Percentiles rank a stretch among this genome's conserved stretches.
Conservation (phyloP, 2,113 vertebrate genomes). For the Thomomys bottae region DNA sequence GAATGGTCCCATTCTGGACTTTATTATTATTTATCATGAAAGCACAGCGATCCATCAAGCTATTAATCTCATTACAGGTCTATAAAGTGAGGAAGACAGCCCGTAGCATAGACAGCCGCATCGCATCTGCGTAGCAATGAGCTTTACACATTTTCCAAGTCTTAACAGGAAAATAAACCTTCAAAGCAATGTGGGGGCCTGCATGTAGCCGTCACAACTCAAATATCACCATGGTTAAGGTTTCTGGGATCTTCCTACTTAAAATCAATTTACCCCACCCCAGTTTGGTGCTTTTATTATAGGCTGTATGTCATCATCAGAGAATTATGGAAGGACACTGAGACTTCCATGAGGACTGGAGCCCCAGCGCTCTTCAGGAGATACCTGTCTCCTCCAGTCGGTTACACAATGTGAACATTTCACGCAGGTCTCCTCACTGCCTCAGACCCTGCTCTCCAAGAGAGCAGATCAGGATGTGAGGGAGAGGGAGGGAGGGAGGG, state of each 20-base stretch:
- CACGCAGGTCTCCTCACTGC: not conserved
- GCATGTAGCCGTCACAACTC: not conserved
- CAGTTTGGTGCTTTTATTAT: not conserved
- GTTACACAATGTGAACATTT: not conserved
- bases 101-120: not conserved
- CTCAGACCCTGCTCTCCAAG: not conserved
- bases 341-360: not conserved
- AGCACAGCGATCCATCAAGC: slow-evolving; percentile 56
- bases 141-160: slow-evolving; percentile 12
- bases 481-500: no score
- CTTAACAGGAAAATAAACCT: not conserved
- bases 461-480: not conserved
- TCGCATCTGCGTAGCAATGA: not conserved
- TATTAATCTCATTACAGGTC: slow-evolving; percentile 58
- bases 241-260: not conserved
- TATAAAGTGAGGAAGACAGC: slow-evolving; percentile 9
- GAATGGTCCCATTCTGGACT: slow-evolving; percentile 50
- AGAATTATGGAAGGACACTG: not conserved
- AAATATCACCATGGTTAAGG: not conserved
- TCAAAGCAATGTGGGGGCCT: not conserved
- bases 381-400: not conserved
- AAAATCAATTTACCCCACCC: not conserved
- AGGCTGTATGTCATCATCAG: not conserved
- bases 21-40: slow-evolving; percentile 73
- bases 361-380: not conserved